Base-by-base conservation (phyloP, 2,113 vertebrate species). In the Alouatta palliata region DNA sequence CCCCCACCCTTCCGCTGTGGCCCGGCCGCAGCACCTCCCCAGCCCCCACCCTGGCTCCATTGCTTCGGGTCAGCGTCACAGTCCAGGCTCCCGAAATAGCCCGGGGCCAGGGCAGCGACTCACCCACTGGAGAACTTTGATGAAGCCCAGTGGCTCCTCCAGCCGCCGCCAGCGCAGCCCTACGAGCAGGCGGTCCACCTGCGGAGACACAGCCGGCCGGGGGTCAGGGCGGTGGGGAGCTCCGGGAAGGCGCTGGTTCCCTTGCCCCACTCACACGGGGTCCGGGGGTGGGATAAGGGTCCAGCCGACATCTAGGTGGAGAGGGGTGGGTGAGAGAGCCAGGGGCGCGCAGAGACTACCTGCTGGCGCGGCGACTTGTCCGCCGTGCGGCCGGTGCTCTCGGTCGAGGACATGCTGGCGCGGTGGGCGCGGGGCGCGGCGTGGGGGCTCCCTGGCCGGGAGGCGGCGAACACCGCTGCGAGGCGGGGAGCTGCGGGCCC, bases 101-200 rank as follows among this genome's bases (percentile, higher is more conserved):
- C 96, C 30, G 21, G 40, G 56, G 79, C 58, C 7, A 21, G 87
- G 91, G 68, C 75, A 45, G 90, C 90, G 14, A 98, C 99, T 98
- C 97, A 99, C 99, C 99, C 99, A 99, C 98, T 99, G 99, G 77
- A 99, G 98, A 88, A 99, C 97, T 96, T 99, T 99, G 93, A 99
- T 99, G 96, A 99, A 99, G 11, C 99, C 99, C 97, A 99, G 95
- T 3, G 99, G 99, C 96, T 99, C 99, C 96, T 99, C 99, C 96
- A 99, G 97, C 32, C 99, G 99, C 52, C 98, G 98, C 96, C 99
- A 98, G 95, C 99, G 99, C 71, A 99, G 96, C 64, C 94, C 98
- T 88, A 98, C 98, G 16, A 98, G 97, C 96, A 98, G 96, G 4
- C 98, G 98, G 86, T 98, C 98, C 98, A 98, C 98, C 97, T 96